A percentile compares a stretch with the other conserved stretches of the same genome.
Evolutionary conservation across 2,797 vertebrate species (phyloP).

Genomic region (Orientallactaga sibirica): DNA sequence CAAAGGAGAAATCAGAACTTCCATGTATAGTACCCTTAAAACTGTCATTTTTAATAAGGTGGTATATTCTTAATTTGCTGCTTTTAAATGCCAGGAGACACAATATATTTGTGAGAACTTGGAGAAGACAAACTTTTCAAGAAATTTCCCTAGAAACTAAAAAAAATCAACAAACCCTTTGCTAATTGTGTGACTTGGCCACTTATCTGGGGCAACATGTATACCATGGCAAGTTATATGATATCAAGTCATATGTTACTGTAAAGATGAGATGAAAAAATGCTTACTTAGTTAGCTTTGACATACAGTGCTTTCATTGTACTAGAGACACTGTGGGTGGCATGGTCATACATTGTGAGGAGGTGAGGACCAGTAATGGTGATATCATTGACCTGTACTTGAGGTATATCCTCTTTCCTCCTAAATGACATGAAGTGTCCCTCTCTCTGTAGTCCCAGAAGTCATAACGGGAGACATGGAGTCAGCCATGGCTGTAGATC

Average conservation of each 20-base stretch:
- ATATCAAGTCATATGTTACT: neutral
- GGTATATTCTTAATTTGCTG: neutral
- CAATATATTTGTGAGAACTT: neutral
- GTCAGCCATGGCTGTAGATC: conserved; percentile 96
- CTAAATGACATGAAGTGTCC: conserved; percentile 52
- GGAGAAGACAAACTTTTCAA: neutral
- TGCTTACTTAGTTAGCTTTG: neutral
- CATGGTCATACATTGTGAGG: neutral
- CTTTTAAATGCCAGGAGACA: neutral
- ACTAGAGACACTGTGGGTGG: neutral
- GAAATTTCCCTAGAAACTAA: neutral
- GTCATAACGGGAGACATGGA: conserved; percentile 97
- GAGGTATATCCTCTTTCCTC: neutral
- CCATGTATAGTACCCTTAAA: neutral
- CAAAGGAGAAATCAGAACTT: neutral
- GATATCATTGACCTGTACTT: neutral
- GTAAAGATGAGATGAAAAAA: neutral
- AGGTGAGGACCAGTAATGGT: neutral
- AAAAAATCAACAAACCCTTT: neutral
- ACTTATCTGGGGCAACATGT: neutral
- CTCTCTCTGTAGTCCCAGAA: conserved; percentile 92
- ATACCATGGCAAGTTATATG: neutral
- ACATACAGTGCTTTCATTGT: conserved; percentile 23
- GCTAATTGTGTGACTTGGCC: neutral
- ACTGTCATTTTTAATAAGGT: neutral